These are phyloP conservation scores for Manis javanica DNA, from an alignment of 2,797 vertebrate species.

Conservation along the genomic window DNA sequence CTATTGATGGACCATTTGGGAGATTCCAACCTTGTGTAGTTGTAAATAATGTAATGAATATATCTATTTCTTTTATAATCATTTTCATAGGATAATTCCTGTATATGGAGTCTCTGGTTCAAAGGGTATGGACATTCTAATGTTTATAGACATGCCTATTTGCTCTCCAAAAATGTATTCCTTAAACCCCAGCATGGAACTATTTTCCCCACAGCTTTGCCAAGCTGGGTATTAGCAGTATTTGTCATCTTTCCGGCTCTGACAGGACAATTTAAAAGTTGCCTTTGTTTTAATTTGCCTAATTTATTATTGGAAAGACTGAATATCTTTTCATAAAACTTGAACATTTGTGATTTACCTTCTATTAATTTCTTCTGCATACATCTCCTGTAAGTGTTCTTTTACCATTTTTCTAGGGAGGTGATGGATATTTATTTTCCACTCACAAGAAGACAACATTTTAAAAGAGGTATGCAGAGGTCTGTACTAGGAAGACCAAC, in stretches of 20 bases:
- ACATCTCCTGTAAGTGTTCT: neutral
- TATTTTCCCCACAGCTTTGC: neutral
- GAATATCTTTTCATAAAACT: neutral
- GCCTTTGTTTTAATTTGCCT: neutral
- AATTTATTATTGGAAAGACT: neutral
- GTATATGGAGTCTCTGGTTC: neutral
- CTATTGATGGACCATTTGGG: neutral
- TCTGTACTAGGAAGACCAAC: neutral
- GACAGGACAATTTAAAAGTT: neutral
- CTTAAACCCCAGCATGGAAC: neutral
- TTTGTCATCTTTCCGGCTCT: neutral
- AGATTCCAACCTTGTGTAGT: constrained; percentile 1
- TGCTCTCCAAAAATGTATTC: neutral
- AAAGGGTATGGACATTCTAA: neutral
- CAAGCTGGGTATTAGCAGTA: neutral
- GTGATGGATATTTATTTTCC: neutral
- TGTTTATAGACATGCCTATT: neutral
- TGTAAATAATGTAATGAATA: neutral
- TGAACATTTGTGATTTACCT: constrained; percentile 8
- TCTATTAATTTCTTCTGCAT: constrained; percentile 2
- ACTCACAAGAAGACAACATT: neutral
- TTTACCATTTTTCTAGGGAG: neutral
- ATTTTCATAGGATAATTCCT: constrained; percentile 12
- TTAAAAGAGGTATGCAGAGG: neutral
- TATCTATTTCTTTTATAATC: neutral